Evolutionary conservation across 1,140 invertebrate genomes (phyloP), one percentile per base, ranked within the genome.

Genomic region (Maconellicoccus hirsutus): DNA sequence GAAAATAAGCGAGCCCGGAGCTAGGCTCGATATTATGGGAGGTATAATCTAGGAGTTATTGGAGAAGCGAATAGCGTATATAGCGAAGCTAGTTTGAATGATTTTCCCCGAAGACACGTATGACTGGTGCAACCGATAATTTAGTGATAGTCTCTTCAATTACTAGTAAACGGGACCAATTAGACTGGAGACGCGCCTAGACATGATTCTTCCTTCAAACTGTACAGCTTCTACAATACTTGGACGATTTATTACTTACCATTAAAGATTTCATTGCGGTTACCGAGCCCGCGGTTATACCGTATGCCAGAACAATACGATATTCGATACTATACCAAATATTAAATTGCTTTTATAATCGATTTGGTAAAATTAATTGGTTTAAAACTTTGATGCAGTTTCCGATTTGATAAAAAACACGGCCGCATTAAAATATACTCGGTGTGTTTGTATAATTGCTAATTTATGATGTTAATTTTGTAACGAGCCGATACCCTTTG

Each of bases 91-190:
- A 52, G 42, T 52, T 52, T 52, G 42, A 52, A 52, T 19, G 42
- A 52, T 52, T 52, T 52, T 14, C 12, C 42, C 42, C 42, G 42
- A 52, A 52, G 42, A 52, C n/a, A 52, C 42, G 42, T 52, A 52
- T 52, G 42, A 52, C 42, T 52, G 42, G 6, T 52, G 42, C 42
- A 52, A 52, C 42, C 42, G 42, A 52, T 52, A 52, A 52, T 52
- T 52, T 52, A 52, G 42, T 52, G 42, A 52, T 52, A 52, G 42
- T 52, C 42, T 52, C 42, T 52, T 52, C 42, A 52, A 52, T 52
- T 52, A 52, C 42, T 52, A 52, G 42, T 52, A 52, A 52, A 52
- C 42, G 42, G 42, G 42, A 52, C 42, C 42, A 52, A 52, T 52
- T 52, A 52, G 42, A 52, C 6, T 19, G 4, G 42, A 52, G 42